Base-by-base conservation (phyloP, 2,888 invertebrate genomes). In the Stictocephala bisonia region DNA sequence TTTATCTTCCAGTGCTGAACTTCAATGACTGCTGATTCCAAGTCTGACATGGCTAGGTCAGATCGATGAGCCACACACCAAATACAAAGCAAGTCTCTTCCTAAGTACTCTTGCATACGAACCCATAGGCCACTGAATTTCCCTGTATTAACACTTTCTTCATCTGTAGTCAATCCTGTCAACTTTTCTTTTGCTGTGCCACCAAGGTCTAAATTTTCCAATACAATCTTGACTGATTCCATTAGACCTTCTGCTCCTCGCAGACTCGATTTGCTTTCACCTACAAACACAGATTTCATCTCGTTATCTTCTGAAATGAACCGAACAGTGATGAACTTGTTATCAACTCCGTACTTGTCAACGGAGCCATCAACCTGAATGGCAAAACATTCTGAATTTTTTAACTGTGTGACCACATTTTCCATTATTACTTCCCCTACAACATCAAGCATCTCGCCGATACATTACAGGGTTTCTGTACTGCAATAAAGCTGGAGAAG, bases 91-190 rank as follows among this genome's bases (percentile, higher is more conserved):
- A 71, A 58, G 31, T 73, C 69, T 44, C 50, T 70, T 71, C 44
- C 24, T 29, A 71, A 70, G 15, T 73, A 70, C 18, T 73, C 44
- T 74, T 35, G 18, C 24, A 73, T 29, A 71, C 51, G 56, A 11
- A 64, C 64, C 71, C 73, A 73, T 3, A 64, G 50, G 53, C 64
- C 73, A 51, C 41, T 71, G 29, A 58, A 50, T 44, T 71, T 73
- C 22, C 64, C 73, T 40, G 73, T 73, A 26, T 71, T 73, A n/a
- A 58, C 56, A 70, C 56, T 73, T 68, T 73, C 70, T 22, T 60
- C 60, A 71, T 73, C 73, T 22, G 70, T 71, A 0, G 73, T 73
- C 29, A 73, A 11, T 27, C 73, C 73, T 29, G 60, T 73, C 26
- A 73, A 29, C 66, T 74, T 74, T 66, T 74, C 66, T 71, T 71